Evolutionary conservation across 2,888 invertebrate species (phyloP).

Genomic region (Drosophila kuntzei): DNA sequence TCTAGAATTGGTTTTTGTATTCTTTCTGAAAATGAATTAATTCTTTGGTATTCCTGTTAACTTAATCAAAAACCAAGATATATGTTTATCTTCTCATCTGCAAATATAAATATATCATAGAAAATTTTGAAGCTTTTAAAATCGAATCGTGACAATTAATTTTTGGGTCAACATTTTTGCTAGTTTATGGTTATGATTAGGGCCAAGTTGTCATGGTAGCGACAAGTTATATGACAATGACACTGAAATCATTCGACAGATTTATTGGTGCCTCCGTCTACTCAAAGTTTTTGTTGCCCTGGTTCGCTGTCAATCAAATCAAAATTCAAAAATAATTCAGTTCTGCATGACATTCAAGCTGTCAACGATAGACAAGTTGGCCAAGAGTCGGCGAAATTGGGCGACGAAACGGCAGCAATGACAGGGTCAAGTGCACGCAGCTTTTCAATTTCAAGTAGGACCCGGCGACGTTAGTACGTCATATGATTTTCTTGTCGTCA

Average conservation of each 20-base stretch:
- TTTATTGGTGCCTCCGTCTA: slow-evolving; percentile 26
- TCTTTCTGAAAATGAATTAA: no score
- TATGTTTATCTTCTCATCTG: background rate
- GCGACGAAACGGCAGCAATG: background rate
- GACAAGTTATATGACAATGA: slow-evolving; percentile 19
- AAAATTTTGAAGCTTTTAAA: slow-evolving; percentile 2
- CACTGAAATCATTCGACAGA: slow-evolving; percentile 24
- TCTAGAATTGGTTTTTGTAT: no score
- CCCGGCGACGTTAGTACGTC: slow-evolving; percentile 24
- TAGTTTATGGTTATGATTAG: slow-evolving; percentile 10
- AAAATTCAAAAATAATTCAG: slow-evolving; percentile 29
- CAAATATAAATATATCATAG: slow-evolving; percentile 10
- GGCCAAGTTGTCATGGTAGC: slow-evolving; percentile 10
- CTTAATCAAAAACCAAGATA: background rate
- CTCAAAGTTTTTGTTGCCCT: background rate
- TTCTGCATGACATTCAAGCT: slow-evolving; percentile 14
- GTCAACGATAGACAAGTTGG: slow-evolving; percentile 28
- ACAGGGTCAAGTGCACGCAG: slow-evolving; percentile 27
- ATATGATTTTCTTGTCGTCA: slow-evolving; percentile 9
- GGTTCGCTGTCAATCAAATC: slow-evolving; percentile 38
- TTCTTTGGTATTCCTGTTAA: no score
- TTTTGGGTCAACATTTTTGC: background rate
- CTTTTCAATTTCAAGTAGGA: slow-evolving; percentile 2
- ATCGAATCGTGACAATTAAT: background rate
- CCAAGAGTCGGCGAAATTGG: background rate